phyloP scores from a whole-genome alignment of 2,113 vertebrate species.

The Loxodonta africana region DNA sequence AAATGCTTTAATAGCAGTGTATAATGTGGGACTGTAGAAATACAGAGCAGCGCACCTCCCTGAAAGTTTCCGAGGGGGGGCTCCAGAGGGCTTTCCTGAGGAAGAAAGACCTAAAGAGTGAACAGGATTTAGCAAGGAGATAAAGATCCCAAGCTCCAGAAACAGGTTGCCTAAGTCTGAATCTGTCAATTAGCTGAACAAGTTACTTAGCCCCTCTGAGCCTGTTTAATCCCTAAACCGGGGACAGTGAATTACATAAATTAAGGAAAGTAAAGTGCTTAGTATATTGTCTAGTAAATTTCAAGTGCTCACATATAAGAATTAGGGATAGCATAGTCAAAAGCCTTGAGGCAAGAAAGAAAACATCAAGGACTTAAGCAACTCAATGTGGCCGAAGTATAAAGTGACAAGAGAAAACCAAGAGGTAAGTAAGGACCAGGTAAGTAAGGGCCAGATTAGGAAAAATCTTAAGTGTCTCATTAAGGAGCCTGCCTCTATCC shows the following conservation, averaged over 20 bases:
- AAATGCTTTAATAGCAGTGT: background rate
- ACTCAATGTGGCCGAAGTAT: background rate
- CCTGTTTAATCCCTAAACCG: conserved; percentile 2
- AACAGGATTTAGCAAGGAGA: background rate
- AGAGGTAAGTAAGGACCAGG: background rate
- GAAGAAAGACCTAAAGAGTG: background rate
- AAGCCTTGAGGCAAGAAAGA: background rate
- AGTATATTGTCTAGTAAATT: background rate
- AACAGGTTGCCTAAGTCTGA: background rate
- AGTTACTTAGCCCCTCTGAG: conserved; percentile 4
- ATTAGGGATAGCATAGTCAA: background rate
- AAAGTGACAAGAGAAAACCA: background rate
- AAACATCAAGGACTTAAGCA: background rate
- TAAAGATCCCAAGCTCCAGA: background rate
- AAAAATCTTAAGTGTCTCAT: background rate
- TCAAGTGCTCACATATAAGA: background rate
- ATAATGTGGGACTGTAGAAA: background rate
- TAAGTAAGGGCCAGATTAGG: background rate
- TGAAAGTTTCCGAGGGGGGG: background rate
- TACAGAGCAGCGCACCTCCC: background rate
- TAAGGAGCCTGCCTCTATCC: background rate
- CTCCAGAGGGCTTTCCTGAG: background rate
- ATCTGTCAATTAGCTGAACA: background rate
- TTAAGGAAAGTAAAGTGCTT: background rate
- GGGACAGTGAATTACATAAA: background rate